Base-by-base conservation (phyloP, 2,113 vertebrate genomes). In the Anser brachyrhynchus region DNA sequence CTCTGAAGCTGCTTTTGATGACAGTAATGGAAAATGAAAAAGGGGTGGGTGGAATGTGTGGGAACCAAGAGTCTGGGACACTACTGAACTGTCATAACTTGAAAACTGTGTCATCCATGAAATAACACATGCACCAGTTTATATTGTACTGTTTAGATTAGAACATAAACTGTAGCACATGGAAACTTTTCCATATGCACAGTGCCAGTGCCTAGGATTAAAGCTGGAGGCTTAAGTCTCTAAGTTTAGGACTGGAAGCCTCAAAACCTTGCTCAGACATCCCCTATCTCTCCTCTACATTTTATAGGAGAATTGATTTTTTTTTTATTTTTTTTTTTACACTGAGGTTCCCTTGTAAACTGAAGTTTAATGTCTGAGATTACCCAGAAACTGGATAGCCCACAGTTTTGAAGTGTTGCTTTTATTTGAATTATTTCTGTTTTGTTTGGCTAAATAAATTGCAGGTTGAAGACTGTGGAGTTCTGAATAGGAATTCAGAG, bases 61-160 rank as follows among this genome's bases (percentile, higher is more conserved):
- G 93, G 93, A 96, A 97, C 85, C 58, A 57, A 84, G 67, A 87
- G 75, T 12, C 83, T 88, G 72, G 76, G 93, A 96, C 83, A 61
- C 85, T 78, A 35, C 90, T 90, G 88, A 96, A 94, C 61, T 90
- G 82, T 71, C 65, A 57, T 86, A 96, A 86, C 75, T 86, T 80
- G 78, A 92, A 93, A 94, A 93, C 75, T 85, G 90, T 96, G 93
- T 95, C 95, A 96, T 96, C 92, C 1, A 0, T 97, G 94, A 97
- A 97, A 95, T 93, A 96, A 88, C 85, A 88, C 94, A 95, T 80
- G 59, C 85, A 57, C 59, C 65, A 64, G 93, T 94, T 95, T 93
- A 93, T 88, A 90, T 88, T 95, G 76, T 87, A 86, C 64, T 96
- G 92, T 96, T 97, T 96, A 94, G 82, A 90, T 92, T 94, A 93